Evolutionary conservation across 2,113 vertebrate species (phyloP).

Genomic region (Heterochromis multidens): DNA sequence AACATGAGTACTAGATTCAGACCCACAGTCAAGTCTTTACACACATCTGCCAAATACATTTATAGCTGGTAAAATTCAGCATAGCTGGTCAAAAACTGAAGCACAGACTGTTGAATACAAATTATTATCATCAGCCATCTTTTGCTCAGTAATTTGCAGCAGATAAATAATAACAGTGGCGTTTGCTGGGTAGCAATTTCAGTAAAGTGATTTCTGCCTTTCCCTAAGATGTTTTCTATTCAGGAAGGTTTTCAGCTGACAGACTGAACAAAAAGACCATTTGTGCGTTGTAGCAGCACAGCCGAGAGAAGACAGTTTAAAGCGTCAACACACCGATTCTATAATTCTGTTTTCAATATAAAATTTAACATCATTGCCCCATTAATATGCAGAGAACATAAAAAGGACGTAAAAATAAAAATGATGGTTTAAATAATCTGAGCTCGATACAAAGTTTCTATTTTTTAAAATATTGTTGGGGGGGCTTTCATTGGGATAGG

Average conservation of each 20-base stretch:
- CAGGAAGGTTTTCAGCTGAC: not conserved
- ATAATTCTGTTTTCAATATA: not conserved
- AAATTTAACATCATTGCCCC: not conserved
- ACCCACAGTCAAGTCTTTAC: not conserved
- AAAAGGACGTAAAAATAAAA: not conserved
- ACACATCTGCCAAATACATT: not conserved
- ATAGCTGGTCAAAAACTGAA: not conserved
- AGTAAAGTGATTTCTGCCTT: not conserved
- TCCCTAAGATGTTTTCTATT: not conserved
- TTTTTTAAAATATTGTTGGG: too few relatives aligned
- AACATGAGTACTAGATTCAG: not conserved
- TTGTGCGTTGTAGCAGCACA: not conserved
- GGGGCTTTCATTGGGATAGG: too few relatives aligned
- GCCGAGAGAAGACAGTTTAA: not conserved
- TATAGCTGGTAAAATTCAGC: not conserved
- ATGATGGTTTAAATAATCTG: not conserved
- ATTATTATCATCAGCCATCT: conserved; percentile 5
- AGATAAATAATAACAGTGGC: conserved; percentile 1
- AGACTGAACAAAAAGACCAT: not conserved
- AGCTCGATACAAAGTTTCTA: too few relatives aligned
- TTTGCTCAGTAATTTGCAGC: not conserved
- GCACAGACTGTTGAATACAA: not conserved
- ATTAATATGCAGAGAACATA: not conserved
- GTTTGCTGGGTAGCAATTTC: not conserved
- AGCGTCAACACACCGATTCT: not conserved